Evolutionary conservation across 2,797 vertebrate species (phyloP).

Genomic region (Octomys mimax): DNA sequence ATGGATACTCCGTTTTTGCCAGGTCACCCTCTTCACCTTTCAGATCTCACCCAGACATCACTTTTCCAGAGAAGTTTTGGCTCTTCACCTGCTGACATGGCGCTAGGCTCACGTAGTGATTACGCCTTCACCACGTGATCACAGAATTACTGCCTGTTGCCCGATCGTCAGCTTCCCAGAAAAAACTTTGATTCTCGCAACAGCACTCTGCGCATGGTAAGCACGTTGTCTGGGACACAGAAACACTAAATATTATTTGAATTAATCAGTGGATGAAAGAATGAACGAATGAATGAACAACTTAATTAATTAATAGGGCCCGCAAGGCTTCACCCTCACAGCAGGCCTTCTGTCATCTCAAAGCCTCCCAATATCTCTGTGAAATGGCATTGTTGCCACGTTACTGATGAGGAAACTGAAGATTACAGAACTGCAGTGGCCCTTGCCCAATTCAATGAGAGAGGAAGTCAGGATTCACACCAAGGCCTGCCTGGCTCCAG

Average conservation of each 20-base stretch:
- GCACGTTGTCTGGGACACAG: not conserved
- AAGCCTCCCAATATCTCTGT: not conserved
- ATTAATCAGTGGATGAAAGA: not conserved
- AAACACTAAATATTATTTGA: not conserved
- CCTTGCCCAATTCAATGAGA: not conserved
- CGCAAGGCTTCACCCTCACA: not conserved
- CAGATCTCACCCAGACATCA: not conserved
- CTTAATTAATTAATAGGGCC: not conserved
- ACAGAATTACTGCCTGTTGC: slow-evolving; percentile 23
- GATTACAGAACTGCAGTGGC: not conserved
- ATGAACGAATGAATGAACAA: not conserved
- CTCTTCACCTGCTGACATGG: not conserved
- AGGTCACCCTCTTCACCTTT: not conserved
- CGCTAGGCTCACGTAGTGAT: not conserved
- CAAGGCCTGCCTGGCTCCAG: slow-evolving; percentile 63
- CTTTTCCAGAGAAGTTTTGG: slow-evolving; percentile 6
- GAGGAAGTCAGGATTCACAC: slow-evolving; percentile 73
- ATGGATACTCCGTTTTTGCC: not conserved
- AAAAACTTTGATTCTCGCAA: not conserved
- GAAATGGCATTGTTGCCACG: slow-evolving; percentile 34
- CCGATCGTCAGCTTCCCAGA: not conserved
- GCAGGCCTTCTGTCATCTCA: not conserved
- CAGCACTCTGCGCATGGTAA: not conserved
- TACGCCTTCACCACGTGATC: not conserved
- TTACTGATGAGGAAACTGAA: slow-evolving; percentile 23